phyloP scores from a whole-genome alignment of 1,140 invertebrate genomes.

The Vanessa tameamea region DNA sequence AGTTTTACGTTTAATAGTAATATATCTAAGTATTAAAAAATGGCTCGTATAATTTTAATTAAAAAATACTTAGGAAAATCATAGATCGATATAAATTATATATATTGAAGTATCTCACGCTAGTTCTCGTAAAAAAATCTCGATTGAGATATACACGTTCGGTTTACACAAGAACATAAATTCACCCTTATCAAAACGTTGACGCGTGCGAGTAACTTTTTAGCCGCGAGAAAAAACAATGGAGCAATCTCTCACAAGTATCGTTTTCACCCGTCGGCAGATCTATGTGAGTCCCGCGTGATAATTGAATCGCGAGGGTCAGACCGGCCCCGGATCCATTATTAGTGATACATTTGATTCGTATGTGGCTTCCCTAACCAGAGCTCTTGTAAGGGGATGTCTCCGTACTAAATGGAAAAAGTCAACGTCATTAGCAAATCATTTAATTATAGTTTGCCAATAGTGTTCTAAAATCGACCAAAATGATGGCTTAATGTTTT shows the following conservation, averaged over 20 bases:
- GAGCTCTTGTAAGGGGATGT: conserved; percentile 30
- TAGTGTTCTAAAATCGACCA: too few relatives aligned
- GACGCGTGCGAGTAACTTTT: conserved; percentile 70
- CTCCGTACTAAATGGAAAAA: conserved; percentile 35
- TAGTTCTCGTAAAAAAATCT: not conserved
- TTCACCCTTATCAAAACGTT: conserved; percentile 54
- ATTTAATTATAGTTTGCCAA: not conserved
- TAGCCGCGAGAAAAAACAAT: conserved; percentile 81
- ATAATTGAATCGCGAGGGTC: conserved; percentile 79
- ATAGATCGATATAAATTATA: not conserved
- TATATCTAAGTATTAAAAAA: too few relatives aligned
- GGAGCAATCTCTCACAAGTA: conserved; percentile 81
- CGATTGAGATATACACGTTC: conserved; percentile 15
- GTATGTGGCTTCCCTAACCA: conserved; percentile 56
- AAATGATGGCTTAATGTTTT: too few relatives aligned
- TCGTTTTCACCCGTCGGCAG: conserved; percentile 78
- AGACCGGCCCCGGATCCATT: conserved; percentile 48
- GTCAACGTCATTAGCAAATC: conserved; percentile 39
- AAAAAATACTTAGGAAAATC: too few relatives aligned
- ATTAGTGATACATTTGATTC: conserved; percentile 74
- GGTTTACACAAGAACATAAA: conserved; percentile 39
- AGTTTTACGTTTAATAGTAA: too few relatives aligned
- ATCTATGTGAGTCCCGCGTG: conserved; percentile 74
- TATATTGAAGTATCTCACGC: conserved; percentile 23
- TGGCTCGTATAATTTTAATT: too few relatives aligned